These are phyloP conservation scores for Kuschelorhynchus macadamiae DNA, from an alignment of 2,888 invertebrate species.

Conservation along the genomic window DNA sequence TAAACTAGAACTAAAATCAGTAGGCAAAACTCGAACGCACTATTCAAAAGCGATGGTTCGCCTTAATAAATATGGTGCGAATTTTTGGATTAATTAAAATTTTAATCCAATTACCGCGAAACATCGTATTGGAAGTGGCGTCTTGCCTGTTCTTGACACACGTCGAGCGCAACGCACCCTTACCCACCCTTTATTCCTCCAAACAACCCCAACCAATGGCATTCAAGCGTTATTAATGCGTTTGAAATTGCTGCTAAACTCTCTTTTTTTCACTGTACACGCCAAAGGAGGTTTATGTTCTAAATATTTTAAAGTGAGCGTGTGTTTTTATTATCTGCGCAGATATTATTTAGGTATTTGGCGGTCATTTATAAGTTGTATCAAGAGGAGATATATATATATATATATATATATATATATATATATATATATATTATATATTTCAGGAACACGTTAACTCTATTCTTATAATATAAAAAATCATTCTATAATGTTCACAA, in stretches of 20 bases:
- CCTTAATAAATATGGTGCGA: slow-evolving; percentile 60
- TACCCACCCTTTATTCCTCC: slow-evolving; percentile 53
- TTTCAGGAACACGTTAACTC: too few species aligned
- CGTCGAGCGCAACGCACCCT: slow-evolving; percentile 61
- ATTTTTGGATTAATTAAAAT: slow-evolving; percentile 70
- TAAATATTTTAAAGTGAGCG: background rate
- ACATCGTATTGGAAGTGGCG: slow-evolving; percentile 64
- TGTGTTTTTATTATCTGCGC: too few species aligned
- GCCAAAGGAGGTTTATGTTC: slow-evolving; percentile 7
- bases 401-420: too few species aligned
- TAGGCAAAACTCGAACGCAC: slow-evolving; percentile 24
- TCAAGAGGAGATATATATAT: too few species aligned
- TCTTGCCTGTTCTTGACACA: slow-evolving; percentile 68
- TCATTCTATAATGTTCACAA: too few species aligned
- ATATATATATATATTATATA: too few species aligned
- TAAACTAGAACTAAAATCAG: background rate
- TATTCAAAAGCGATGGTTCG: slow-evolving; percentile 50
- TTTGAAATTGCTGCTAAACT: slow-evolving; percentile 52
- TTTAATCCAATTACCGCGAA: slow-evolving; percentile 69
- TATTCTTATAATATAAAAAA: too few species aligned
- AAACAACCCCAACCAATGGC: slow-evolving; percentile 52
- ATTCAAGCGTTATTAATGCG: slow-evolving; percentile 57
- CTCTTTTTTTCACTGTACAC: slow-evolving; percentile 24
- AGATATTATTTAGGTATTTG: too few species aligned
- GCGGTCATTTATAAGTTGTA: too few species aligned